A percentile compares a stretch with the other conserved stretches of the same genome.
Evolutionary conservation across 2,888 invertebrate species (phyloP).

Genomic region (Phyto melanocephala): DNA sequence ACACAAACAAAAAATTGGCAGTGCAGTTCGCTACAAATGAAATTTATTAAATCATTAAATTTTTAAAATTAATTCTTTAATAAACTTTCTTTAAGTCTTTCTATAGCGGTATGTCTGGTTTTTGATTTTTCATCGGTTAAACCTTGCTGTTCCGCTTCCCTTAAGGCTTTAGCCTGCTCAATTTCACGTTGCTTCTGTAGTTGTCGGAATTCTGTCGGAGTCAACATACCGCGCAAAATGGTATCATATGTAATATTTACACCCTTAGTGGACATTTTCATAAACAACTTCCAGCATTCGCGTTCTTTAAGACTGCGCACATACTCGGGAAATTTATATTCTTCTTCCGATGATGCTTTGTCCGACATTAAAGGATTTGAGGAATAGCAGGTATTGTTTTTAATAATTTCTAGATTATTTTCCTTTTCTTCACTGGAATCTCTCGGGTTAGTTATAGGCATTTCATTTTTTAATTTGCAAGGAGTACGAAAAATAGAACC

Average conservation of each 20-base stretch:
- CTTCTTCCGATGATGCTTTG: conserved; percentile 31
- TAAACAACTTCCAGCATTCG: conserved; percentile 85
- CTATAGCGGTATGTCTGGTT: conserved; percentile 67
- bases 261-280: conserved; percentile 85
- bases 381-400: not conserved
- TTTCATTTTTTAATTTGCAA: conserved; percentile 35
- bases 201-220: conserved; percentile 85
- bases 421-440: conserved; percentile 1
- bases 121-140: conserved; percentile 18
- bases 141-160: conserved; percentile 69
- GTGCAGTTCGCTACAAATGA: no score
- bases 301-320: conserved; percentile 81
- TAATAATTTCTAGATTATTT: not conserved
- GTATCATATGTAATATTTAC: conserved; percentile 85
- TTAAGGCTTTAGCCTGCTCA: conserved; percentile 71
- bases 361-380: not conserved
- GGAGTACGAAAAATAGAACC: conserved; percentile 73
- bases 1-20: no score
- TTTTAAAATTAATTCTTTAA: conserved; percentile 67
- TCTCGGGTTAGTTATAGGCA: conserved; percentile 32
- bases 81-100: conserved; percentile 72
- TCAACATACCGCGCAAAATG: conserved; percentile 85
- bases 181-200: conserved; percentile 80
- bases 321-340: conserved; percentile 78
- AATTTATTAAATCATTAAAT: no score